Evolutionary conservation across 2,888 invertebrate genomes (phyloP).

Genomic region (Apoda limacodes): DNA sequence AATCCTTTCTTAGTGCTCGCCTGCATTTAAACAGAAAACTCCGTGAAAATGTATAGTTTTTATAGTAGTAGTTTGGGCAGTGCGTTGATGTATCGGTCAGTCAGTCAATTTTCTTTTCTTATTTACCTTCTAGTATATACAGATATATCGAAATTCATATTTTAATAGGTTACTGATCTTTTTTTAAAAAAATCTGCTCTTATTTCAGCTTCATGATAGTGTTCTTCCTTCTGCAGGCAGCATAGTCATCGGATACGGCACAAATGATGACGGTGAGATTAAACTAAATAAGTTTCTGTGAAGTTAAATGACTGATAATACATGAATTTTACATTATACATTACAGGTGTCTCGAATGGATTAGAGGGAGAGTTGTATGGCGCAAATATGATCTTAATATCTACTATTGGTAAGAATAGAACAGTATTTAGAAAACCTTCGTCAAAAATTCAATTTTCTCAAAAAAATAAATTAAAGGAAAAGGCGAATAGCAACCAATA

Average conservation of each 20-base stretch:
- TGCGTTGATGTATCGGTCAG: no score
- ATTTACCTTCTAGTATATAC: no score
- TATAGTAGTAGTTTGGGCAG: no score
- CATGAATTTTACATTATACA: constrained; percentile 7
- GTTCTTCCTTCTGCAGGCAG: constrained; percentile 72
- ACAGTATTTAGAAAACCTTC: constrained; percentile 33
- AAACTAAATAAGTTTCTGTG: constrained; percentile 1
- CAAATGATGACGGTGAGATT: constrained; percentile 70
- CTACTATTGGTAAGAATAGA: constrained; percentile 62
- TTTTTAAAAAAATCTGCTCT: no score
- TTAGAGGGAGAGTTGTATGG: constrained; percentile 77
- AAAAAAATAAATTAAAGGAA: constrained; percentile 34
- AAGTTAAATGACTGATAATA: background rate
- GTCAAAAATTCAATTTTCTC: constrained; percentile 36
- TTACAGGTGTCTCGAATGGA: constrained; percentile 70
- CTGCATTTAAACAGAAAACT: no score
- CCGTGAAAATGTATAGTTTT: no score
- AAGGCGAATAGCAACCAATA: constrained; percentile 31
- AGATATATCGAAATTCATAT: no score
- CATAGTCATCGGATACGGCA: constrained; percentile 77
- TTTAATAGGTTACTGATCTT: no score
- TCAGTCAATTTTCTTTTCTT: no score
- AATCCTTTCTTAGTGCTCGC: no score
- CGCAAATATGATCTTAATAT: constrained; percentile 71
- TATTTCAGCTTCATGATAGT: constrained; percentile 66